phyloP scores from a whole-genome alignment of 2,113 vertebrate genomes.

The Podocnemis expansa region DNA sequence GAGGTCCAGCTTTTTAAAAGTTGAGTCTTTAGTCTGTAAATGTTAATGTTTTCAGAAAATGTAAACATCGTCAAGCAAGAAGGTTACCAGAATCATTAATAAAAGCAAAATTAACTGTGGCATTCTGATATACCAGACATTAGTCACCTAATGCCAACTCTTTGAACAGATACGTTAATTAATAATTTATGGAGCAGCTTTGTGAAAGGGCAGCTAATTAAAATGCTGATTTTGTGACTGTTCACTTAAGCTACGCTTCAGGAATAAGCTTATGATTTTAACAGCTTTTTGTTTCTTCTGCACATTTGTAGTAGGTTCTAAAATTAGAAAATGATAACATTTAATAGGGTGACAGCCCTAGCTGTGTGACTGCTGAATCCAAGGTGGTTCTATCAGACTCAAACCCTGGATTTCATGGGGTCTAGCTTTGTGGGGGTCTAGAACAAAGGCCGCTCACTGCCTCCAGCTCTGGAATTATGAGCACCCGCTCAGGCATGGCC shows the following conservation, averaged over 20 bases:
- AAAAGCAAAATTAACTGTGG: slow-evolving; percentile 46
- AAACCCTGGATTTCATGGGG: neutral
- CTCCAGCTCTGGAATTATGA: fast-evolving
- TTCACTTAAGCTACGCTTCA: slow-evolving; percentile 53
- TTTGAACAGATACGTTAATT: slow-evolving; percentile 27
- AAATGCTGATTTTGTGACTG: slow-evolving; percentile 64
- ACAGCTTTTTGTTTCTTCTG: slow-evolving; percentile 36
- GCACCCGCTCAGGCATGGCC: neutral
- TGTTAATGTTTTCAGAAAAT: neutral
- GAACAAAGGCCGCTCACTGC: neutral
- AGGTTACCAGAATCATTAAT: slow-evolving; percentile 38
- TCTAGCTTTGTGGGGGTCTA: neutral
- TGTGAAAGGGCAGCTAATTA: slow-evolving; percentile 1
- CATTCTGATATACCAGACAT: slow-evolving; percentile 8
- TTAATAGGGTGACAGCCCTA: neutral
- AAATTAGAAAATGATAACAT: neutral
- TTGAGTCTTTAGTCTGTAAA: neutral
- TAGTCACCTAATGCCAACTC: slow-evolving; percentile 49
- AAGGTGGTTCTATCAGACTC: neutral
- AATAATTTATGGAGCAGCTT: slow-evolving; percentile 32
- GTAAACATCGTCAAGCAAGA: slow-evolving; percentile 23
- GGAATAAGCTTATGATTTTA: slow-evolving; percentile 15
- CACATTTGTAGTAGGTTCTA: neutral
- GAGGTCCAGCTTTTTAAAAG: slow-evolving; percentile 17
- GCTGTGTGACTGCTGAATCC: neutral